Evolutionary conservation across 1,140 invertebrate genomes (phyloP).

Genomic region (Apis florea): DNA sequence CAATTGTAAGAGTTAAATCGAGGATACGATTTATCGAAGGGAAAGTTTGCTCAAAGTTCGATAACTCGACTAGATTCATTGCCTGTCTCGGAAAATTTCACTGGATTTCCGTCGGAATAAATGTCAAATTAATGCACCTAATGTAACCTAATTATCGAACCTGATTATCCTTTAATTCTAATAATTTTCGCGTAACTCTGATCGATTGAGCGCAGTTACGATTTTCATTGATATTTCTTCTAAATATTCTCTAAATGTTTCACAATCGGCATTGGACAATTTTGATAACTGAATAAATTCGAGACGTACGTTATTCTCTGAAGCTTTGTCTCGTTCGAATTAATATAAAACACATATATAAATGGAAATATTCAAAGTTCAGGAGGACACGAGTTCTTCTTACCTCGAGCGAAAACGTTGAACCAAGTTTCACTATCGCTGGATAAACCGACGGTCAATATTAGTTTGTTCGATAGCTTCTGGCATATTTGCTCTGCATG

Average conservation of each 20-base stretch:
- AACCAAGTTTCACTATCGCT: conserved; percentile 19
- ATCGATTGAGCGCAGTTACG: no score
- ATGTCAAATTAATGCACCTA: background rate
- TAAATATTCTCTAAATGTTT: no score
- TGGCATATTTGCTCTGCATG: conserved; percentile 34
- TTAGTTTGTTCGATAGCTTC: conserved; percentile 48
- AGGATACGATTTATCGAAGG: background rate
- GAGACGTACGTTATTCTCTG: no score
- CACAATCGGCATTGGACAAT: no score
- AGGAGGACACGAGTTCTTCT: background rate
- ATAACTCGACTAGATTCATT: background rate
- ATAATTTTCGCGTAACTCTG: no score
- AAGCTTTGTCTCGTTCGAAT: background rate
- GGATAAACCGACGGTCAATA: conserved; percentile 47
- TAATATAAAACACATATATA: background rate
- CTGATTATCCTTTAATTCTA: background rate
- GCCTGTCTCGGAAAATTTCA: background rate
- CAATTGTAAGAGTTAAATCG: background rate
- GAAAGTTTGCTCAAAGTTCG: background rate
- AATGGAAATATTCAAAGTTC: background rate
- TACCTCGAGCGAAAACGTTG: conserved; percentile 2
- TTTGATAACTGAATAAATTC: no score
- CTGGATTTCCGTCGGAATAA: background rate
- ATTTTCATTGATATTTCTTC: no score
- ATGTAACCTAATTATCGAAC: background rate